Percentiles rank a stretch among this genome's conserved stretches.
Evolutionary conservation across 2,888 invertebrate genomes (phyloP).

Genomic region (Pseudococcus longispinus): DNA sequence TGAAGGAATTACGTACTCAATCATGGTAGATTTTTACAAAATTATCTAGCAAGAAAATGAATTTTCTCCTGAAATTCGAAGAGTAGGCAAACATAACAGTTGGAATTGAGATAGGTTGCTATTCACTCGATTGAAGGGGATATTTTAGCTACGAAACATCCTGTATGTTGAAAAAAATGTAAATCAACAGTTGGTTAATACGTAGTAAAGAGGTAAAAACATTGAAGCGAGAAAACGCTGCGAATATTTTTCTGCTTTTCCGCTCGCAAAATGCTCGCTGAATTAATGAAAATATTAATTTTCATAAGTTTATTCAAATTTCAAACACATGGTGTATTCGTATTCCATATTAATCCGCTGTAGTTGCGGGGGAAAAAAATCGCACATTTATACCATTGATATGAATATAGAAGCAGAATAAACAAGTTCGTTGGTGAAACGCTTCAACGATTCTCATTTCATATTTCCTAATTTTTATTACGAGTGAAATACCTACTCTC

Average conservation of each 20-base stretch:
- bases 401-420: background rate
- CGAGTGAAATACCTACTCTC: too few species aligned
- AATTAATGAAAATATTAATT: constrained; percentile 1
- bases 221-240: background rate
- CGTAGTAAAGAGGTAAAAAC: background rate
- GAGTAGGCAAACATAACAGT: too few species aligned
- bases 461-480: background rate
- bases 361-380: background rate
- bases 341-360: background rate
- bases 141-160: background rate
- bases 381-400: background rate
- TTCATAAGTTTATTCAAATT: background rate
- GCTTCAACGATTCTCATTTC: background rate
- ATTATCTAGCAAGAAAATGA: too few species aligned
- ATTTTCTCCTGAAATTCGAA: too few species aligned
- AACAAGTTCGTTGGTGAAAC: background rate
- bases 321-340: background rate
- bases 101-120: too few species aligned
- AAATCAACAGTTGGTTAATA: constrained; percentile 8
- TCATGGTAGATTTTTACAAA: too few species aligned
- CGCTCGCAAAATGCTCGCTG: background rate
- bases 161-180: background rate
- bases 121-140: too few species aligned
- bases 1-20: too few species aligned
- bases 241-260: background rate